Evolutionary conservation across 2,888 invertebrate genomes (phyloP).

Genomic region (Ceriagrion tenellum): DNA sequence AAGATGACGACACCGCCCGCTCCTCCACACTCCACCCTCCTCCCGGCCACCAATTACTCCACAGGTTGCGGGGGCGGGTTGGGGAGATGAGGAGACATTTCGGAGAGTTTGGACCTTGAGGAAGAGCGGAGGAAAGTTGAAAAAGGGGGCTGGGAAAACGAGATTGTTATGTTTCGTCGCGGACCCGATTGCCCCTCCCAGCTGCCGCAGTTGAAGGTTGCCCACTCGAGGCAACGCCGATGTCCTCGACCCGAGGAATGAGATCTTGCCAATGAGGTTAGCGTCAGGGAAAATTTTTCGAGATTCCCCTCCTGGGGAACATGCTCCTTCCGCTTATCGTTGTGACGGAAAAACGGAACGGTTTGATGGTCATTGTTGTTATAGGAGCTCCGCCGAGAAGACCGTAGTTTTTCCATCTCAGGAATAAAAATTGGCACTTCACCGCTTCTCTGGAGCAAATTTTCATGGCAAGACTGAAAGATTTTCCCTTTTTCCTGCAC

Average conservation of each 20-base stretch:
- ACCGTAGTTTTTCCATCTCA: too few species aligned
- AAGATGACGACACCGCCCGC: background rate
- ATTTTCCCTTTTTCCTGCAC: too few species aligned
- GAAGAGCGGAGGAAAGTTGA: background rate
- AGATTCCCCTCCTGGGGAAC: background rate
- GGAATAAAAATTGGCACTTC: too few species aligned
- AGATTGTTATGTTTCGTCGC: background rate
- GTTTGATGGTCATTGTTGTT: background rate
- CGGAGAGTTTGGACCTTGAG: background rate
- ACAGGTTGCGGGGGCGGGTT: constrained; percentile 4
- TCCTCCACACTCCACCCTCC: background rate
- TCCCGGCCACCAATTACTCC: background rate
- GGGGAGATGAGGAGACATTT: background rate
- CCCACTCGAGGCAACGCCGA: background rate
- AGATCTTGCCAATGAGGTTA: background rate
- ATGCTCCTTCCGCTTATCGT: background rate
- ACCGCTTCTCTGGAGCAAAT: too few species aligned
- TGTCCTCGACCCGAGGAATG: background rate
- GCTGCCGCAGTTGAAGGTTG: background rate
- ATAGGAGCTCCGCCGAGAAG: too few species aligned
- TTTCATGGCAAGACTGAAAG: too few species aligned
- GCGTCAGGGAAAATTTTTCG: background rate
- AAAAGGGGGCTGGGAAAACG: background rate
- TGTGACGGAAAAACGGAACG: background rate
- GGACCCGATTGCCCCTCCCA: background rate